phyloP scores from a whole-genome alignment of 53 echinoderm and acorn worm species.

The Pentamera pediparva region DNA sequence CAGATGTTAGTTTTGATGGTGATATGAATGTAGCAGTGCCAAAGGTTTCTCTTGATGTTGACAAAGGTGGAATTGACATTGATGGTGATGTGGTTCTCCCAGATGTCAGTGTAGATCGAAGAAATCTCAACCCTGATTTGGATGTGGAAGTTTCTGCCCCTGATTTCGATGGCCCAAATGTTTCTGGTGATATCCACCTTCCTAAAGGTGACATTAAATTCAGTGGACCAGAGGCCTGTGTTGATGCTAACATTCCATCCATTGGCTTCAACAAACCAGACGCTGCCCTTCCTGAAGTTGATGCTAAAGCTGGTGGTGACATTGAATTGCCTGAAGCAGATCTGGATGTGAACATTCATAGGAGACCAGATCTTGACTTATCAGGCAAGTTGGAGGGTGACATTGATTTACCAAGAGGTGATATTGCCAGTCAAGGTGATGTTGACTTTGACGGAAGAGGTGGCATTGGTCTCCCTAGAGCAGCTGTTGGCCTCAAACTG shows the following conservation, averaged over 20 bases:
- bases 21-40: conserved; percentile 8
- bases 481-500: neutral
- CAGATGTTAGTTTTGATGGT: neutral
- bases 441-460: neutral
- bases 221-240: neutral
- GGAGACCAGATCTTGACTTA: neutral
- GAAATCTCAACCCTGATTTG: conserved; percentile 35
- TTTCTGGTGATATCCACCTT: no score
- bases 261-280: no score
- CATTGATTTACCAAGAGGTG: neutral
- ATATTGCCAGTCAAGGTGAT: neutral
- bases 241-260: neutral
- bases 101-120: conserved; percentile 26
- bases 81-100: neutral
- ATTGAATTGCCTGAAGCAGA: neutral
- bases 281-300: conserved; percentile 5
- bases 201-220: conserved; percentile 3
- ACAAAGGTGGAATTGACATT: conserved; percentile 35
- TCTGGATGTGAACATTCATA: conserved; percentile 29
- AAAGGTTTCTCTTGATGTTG: conserved; percentile 24
- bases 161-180: neutral
- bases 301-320: neutral
- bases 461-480: conserved; percentile 6
- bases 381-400: neutral
- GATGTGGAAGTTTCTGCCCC: conserved; percentile 32